Evolutionary conservation across 2,888 invertebrate species (phyloP), one percentile per base, ranked within the genome.

Genomic region (Eledona agricola): DNA sequence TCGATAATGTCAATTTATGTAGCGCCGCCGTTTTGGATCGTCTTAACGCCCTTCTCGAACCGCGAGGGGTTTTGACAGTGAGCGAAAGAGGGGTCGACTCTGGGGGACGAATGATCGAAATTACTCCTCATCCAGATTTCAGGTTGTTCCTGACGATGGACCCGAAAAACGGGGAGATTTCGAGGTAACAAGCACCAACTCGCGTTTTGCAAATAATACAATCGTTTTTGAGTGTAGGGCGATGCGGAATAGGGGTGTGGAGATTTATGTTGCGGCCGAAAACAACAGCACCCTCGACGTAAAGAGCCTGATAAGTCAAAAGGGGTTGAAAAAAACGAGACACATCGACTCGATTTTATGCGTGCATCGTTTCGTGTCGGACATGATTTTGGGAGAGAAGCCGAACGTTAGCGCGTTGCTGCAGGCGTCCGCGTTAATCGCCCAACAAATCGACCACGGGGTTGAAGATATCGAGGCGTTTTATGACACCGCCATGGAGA

Each of bases 161-260:
- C 77, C 93, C 97, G 0, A 88, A 87, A 68, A 88, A 92, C 76
- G 99, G 99, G 0, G 96, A 96, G 76, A 90, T 99, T 59, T 99
- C 99, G 0, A 84, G 90, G 84, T 83, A 72, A 45, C 25, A 25
- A 11, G 9, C 9, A 22, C 22, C 22, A 9, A 1, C 7, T 25
- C 9, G 5, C 3, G 5, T 19, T 19, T 19, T 4, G 19, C 19
- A 19, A 19, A 19, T 19, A 19, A 4, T 19, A 5, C 6, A 19
- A 5, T 19, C 19, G 19, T 4, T 19, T 19, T 12, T 37, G 5
- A 1, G 1, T 43, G 25, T 22, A 85, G 93, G 63, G 99, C 99
- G 0, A 99, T 99, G 99, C 83, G 98, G 53, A 99, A 99, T 76
- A 83, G 99, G 67, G 96, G 98, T 1, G 86, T 99, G 0, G 99